Evolutionary conservation across 2,113 vertebrate genomes (phyloP).

Genomic region (Verasper variegatus): DNA sequence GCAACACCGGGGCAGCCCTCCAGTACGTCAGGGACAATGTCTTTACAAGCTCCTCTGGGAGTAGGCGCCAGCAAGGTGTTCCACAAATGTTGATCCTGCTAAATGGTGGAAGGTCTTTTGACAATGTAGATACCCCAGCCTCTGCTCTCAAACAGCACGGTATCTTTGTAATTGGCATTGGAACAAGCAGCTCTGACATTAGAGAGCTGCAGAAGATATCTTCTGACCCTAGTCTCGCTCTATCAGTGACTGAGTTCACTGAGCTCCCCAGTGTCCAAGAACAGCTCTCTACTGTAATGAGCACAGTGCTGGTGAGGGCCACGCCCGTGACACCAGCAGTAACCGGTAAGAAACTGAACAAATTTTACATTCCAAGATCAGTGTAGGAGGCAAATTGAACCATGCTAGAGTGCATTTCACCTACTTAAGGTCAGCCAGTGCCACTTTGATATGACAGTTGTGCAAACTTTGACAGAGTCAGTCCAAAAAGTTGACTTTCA

Average conservation of each 20-base stretch:
- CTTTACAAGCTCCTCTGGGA: constrained; percentile 84
- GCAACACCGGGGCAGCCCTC: constrained; percentile 67
- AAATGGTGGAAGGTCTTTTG: constrained; percentile 63
- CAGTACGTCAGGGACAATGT: constrained; percentile 67
- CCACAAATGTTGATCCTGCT: constrained; percentile 81
- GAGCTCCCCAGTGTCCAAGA: constrained; percentile 55
- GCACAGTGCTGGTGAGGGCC: neutral
- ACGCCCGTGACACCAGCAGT: constrained; percentile 8
- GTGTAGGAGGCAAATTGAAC: constrained; percentile 7
- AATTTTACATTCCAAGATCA: neutral
- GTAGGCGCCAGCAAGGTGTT: constrained; percentile 82
- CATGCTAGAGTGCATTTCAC: neutral
- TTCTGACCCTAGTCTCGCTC: constrained; percentile 40
- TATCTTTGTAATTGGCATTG: constrained; percentile 38
- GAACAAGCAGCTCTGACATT: constrained; percentile 44
- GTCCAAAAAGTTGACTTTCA: neutral
- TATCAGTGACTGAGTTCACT: constrained; percentile 58
- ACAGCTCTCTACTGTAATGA: constrained; percentile 31
- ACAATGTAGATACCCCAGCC: constrained; percentile 56
- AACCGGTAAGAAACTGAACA: constrained; percentile 2
- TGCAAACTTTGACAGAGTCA: neutral
- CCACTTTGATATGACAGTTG: neutral
- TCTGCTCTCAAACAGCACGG: constrained; percentile 58
- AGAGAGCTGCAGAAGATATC: constrained; percentile 57
- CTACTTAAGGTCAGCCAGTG: neutral